Evolutionary conservation across 30 jellyfish, hydroid and myxozoan species (phyloP), one percentile per base, ranked within the genome.

Genomic region (Turritopsis dohrnii): DNA sequence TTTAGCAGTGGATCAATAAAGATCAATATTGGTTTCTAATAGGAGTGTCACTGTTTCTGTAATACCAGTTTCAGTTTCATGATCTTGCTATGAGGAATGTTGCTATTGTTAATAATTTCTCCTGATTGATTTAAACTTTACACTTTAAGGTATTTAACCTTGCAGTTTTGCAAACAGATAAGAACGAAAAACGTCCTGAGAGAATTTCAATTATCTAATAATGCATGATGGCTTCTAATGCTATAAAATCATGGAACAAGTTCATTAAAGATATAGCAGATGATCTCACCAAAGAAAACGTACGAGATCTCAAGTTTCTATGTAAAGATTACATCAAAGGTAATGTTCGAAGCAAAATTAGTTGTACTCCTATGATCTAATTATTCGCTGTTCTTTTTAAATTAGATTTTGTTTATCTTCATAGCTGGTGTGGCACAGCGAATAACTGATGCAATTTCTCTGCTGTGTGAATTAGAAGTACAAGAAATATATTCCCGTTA

Each of bases 191-290:
- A 41, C 60, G 5, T 5, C 60, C 13, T 3, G 5, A 3, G 13
- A 41, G 13, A 41, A 41, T 13, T 41, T 13, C 13, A 3, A 41
- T 41, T 13, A 41, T 13, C 13, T 3, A 41, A 13, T 41, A 41
- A 41, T 41, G 60, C 60, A 41, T 13, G 13, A 41, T 41, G 60
- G 60, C 60, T 3, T 41, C 60, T 3, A 41, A 13, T 3, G 60
- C 60, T 3, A 3, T 41, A 41, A 41, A 41, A 41, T 41, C 60
- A 41, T 69, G 77, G 77, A 69, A 23, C 77, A 69, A 0, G 77
- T 69, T 69, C 19, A n/a, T 69, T 7, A 69, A 69, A 69, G 77
- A 69, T 1, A 8, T 69, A 27, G 77, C 77, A 69, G 77, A 69
- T 69, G 31, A 69, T 19, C 77, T 69, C 19, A 69, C 77, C 9